A percentile compares a stretch with the other conserved stretches of the same genome.
Evolutionary conservation across 2,113 vertebrate species (phyloP).

Genomic region (Planiliza haematocheilus): DNA sequence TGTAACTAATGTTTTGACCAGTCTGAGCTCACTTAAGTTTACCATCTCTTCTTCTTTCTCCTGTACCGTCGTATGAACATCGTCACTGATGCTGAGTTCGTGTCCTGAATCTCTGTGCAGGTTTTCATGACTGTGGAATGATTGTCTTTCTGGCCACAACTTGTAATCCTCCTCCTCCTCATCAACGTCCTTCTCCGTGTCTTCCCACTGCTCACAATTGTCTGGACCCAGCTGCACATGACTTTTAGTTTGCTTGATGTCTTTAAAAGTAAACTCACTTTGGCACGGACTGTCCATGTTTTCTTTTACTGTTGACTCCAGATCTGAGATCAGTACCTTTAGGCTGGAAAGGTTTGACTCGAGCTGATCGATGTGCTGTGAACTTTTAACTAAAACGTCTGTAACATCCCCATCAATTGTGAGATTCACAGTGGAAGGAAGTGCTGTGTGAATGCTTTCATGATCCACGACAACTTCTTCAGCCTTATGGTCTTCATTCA

Average conservation of each 20-base stretch:
- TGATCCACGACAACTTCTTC: background rate
- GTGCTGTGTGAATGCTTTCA: background rate
- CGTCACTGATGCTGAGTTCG: background rate
- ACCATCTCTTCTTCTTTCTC: background rate
- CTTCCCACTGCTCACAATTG: slow-evolving; percentile 7
- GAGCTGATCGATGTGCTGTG: slow-evolving; percentile 74
- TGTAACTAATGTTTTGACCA: slow-evolving; percentile 19
- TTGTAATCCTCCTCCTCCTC: background rate
- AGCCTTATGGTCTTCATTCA: slow-evolving; percentile 25
- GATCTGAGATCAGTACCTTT: slow-evolving; percentile 76
- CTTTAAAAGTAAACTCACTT: slow-evolving; percentile 24
- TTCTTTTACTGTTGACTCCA: slow-evolving; percentile 75
- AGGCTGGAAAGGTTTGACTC: slow-evolving; percentile 77
- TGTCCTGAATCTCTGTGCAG: slow-evolving; percentile 16
- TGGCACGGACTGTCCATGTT: slow-evolving; percentile 37
- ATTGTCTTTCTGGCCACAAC: slow-evolving; percentile 24
- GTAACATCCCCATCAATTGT: slow-evolving; percentile 9
- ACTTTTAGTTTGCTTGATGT: background rate
- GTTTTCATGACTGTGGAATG: slow-evolving; percentile 13
- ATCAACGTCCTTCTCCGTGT: background rate
- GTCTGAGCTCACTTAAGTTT: slow-evolving; percentile 10
- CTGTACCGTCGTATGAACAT: background rate
- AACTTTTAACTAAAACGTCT: slow-evolving; percentile 22
- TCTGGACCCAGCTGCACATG: background rate
- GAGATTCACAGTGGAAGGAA: background rate